Percentiles rank a stretch among this genome's conserved stretches.
Evolutionary conservation across 2,888 invertebrate species (phyloP).

Genomic region (Lysandra coridon): DNA sequence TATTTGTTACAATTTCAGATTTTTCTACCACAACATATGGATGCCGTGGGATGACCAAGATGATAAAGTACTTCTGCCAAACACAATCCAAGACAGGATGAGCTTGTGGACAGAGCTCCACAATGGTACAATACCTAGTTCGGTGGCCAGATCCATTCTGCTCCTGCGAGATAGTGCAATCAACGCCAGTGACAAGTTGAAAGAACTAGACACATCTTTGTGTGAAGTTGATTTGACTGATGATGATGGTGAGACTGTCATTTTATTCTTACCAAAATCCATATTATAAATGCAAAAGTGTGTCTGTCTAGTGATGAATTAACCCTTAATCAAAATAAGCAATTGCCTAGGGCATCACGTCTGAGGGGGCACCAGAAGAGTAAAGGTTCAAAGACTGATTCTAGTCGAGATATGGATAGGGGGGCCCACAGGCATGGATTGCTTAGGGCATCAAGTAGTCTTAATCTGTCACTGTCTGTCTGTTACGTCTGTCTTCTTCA

Average conservation of each 20-base stretch:
- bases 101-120: slow-evolving; percentile 69
- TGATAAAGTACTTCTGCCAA: slow-evolving; percentile 76
- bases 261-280: neutral
- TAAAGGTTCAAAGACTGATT: too few relatives aligned
- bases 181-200: slow-evolving; percentile 63
- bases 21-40: slow-evolving; percentile 84
- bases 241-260: slow-evolving; percentile 62
- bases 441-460: too few relatives aligned
- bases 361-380: too few relatives aligned
- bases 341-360: too few relatives aligned
- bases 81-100: slow-evolving; percentile 74
- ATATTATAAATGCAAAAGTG: too few relatives aligned
- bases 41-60: slow-evolving; percentile 86
- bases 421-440: too few relatives aligned
- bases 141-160: slow-evolving; percentile 59
- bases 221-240: slow-evolving; percentile 64
- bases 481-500: too few relatives aligned
- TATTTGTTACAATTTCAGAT: slow-evolving; percentile 56
- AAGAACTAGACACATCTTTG: slow-evolving; percentile 65
- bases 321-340: too few relatives aligned
- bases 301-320: too few relatives aligned
- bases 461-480: too few relatives aligned
- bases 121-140: slow-evolving; percentile 64
- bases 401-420: too few relatives aligned
- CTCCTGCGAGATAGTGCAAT: slow-evolving; percentile 66